Percentiles rank a stretch among this genome's conserved stretches.
phyloP scores from a whole-genome alignment of 2,797 vertebrate genomes.

The Enteromius viviparus region DNA sequence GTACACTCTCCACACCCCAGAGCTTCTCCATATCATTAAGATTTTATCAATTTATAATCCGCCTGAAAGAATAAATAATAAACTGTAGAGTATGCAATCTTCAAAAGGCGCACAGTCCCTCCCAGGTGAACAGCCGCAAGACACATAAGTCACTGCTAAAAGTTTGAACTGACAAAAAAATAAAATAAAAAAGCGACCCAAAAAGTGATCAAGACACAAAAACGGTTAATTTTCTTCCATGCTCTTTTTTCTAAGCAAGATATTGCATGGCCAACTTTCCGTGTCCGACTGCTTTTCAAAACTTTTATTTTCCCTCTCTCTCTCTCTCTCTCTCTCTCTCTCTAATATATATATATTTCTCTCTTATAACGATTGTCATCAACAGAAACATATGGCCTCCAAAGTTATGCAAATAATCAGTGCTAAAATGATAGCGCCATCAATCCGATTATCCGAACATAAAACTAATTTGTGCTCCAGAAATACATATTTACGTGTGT shows the following conservation, averaged over 20 bases:
- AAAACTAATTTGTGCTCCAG: constrained; percentile 58
- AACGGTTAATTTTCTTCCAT: not conserved
- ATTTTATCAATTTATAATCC: constrained; percentile 64
- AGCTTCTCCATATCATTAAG: constrained; percentile 55
- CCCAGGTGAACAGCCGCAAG: constrained; percentile 54
- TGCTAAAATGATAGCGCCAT: constrained; percentile 40
- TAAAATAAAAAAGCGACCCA: constrained; percentile 34
- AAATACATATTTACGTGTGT: constrained; percentile 57
- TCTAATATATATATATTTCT: not conserved
- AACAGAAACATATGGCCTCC: constrained; percentile 26
- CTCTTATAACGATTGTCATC: constrained; percentile 3
- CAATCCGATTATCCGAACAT: constrained; percentile 54
- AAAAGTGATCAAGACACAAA: constrained; percentile 44
- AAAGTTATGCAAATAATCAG: constrained; percentile 51
- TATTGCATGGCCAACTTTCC: not conserved
- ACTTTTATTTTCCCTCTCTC: not conserved
- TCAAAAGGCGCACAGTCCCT: constrained; percentile 56
- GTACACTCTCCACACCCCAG: constrained; percentile 36
- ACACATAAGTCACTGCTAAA: constrained; percentile 50
- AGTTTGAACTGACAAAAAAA: constrained; percentile 51
- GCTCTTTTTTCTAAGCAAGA: constrained; percentile 3
- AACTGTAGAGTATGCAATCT: constrained; percentile 58
- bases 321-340: too few species aligned
- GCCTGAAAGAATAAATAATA: constrained; percentile 57
- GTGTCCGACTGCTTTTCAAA: not conserved